Percentiles rank a stretch among this genome's conserved stretches.
These are phyloP conservation scores for Rhinogobius similis DNA, from an alignment of 2,113 vertebrate genomes.

Conservation along the genomic window DNA sequence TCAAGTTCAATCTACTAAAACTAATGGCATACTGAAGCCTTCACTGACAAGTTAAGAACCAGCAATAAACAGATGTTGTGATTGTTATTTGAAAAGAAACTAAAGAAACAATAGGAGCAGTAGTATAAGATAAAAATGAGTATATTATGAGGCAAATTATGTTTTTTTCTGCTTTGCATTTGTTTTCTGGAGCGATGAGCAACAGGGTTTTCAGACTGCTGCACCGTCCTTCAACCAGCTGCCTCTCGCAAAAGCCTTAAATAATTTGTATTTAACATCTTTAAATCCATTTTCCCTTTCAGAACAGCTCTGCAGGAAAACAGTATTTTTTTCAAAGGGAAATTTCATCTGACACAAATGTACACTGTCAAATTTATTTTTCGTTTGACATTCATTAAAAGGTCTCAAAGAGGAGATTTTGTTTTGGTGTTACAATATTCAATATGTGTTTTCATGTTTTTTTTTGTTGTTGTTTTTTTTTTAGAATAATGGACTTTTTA, in stretches of 20 bases:
- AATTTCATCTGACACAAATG: not conserved
- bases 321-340: not conserved
- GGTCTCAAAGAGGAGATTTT: not conserved
- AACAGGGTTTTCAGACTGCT: not conserved
- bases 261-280: not conserved
- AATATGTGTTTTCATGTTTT: not conserved
- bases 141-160: too few relatives aligned
- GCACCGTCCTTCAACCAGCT: not conserved
- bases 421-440: not conserved
- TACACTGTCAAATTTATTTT: not conserved
- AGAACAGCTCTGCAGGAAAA: not conserved
- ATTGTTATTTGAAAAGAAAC: not conserved
- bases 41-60: not conserved
- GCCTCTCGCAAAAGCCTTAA: conserved; percentile 6
- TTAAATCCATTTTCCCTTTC: conserved; percentile 6
- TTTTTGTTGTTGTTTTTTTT: too few relatives aligned
- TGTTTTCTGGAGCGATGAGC: not conserved
- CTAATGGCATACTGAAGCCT: not conserved
- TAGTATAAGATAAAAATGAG: too few relatives aligned
- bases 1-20: not conserved
- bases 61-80: too few relatives aligned
- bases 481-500: not conserved
- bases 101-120: too few relatives aligned
- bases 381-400: too few relatives aligned
- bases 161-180: too few relatives aligned